Evolutionary conservation across 1,140 invertebrate genomes (phyloP).

Genomic region (Drosophila busckii): DNA sequence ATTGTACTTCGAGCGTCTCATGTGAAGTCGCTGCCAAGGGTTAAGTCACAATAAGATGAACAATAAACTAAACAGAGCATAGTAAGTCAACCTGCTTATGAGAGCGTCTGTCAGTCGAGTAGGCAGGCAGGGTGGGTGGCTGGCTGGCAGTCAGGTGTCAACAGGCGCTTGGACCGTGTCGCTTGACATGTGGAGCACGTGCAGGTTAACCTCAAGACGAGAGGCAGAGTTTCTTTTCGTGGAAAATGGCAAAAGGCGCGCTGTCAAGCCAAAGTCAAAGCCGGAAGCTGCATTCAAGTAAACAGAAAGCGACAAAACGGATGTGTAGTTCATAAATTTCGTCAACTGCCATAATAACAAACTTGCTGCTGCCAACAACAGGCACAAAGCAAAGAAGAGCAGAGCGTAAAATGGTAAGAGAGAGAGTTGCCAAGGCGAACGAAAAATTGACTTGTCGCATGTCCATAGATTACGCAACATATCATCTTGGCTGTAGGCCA

Average conservation of each 20-base stretch:
- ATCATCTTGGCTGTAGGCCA: conserved; percentile 26
- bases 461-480: conserved; percentile 56
- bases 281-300: conserved; percentile 58
- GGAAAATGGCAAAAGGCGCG: not conserved
- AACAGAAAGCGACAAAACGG: conserved; percentile 62
- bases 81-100: conserved; percentile 24
- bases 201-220: conserved; percentile 43
- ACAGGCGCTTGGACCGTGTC: conserved; percentile 10
- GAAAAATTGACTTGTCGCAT: conserved; percentile 66
- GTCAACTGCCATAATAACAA: conserved; percentile 74
- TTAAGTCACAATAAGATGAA: conserved; percentile 13
- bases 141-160: too few relatives aligned
- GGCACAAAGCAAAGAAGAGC: not conserved
- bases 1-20: too few relatives aligned
- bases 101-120: too few relatives aligned
- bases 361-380: conserved; percentile 34
- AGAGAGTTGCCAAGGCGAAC: not conserved
- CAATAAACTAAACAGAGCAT: conserved; percentile 36
- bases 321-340: conserved; percentile 77
- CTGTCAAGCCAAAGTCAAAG: conserved; percentile 11
- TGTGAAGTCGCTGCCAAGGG: conserved; percentile 12
- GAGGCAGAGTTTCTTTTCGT: too few relatives aligned
- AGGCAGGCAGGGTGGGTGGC: too few relatives aligned
- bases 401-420: not conserved
- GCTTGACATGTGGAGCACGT: conserved; percentile 57